phyloP scores from a whole-genome alignment of 2,797 vertebrate genomes.

The Varecia variegata region DNA sequence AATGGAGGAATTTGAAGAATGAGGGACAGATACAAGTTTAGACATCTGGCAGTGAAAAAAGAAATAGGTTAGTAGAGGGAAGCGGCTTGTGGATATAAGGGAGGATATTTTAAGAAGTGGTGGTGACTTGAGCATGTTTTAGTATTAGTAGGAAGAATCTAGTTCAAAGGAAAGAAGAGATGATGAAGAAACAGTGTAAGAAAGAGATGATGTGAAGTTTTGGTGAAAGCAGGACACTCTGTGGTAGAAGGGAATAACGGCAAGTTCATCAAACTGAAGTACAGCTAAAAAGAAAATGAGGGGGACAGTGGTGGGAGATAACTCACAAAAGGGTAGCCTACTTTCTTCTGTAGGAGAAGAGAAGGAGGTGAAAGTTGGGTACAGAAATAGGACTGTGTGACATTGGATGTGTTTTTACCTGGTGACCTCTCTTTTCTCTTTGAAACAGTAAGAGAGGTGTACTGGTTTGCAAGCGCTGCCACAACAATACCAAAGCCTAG shows the following conservation, averaged over 20 bases:
- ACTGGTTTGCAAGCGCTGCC: background rate
- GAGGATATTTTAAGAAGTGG: background rate
- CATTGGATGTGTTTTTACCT: background rate
- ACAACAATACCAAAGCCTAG: conserved; percentile 37
- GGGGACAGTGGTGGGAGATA: background rate
- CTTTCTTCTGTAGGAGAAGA: background rate
- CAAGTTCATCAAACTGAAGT: background rate
- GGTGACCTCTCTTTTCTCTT: background rate
- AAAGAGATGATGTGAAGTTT: background rate
- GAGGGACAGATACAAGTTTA: background rate
- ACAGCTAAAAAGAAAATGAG: background rate
- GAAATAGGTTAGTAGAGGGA: background rate
- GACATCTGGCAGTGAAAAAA: background rate
- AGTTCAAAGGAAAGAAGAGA: background rate
- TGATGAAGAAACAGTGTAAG: background rate
- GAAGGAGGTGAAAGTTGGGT: background rate
- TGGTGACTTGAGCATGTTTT: background rate
- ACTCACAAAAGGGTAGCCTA: background rate
- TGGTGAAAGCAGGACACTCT: background rate
- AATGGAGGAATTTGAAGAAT: background rate
- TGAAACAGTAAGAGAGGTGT: background rate
- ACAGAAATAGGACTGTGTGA: background rate
- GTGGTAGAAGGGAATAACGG: background rate
- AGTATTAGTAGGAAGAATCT: background rate
- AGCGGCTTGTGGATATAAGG: background rate